These are phyloP conservation scores for Camptogramma bilineatum DNA, from an alignment of 2,888 invertebrate genomes.

Conservation along the genomic window DNA sequence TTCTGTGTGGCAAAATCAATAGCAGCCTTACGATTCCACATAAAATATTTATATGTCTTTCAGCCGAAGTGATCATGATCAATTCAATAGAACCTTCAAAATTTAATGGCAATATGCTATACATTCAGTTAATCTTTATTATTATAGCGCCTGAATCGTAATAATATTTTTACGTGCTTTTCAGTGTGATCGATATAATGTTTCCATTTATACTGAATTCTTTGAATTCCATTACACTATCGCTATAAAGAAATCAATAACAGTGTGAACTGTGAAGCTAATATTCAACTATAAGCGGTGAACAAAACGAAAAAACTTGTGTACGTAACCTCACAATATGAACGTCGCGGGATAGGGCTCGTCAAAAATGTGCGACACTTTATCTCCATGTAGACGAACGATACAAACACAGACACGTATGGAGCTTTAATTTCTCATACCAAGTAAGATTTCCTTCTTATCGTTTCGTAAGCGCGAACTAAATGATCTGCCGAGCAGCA, in stretches of 20 bases:
- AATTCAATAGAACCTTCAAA: slow-evolving; percentile 37
- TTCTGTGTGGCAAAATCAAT: slow-evolving; percentile 66
- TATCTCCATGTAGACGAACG: slow-evolving; percentile 33
- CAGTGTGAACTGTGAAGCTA: slow-evolving; percentile 1
- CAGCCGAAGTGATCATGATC: slow-evolving; percentile 42
- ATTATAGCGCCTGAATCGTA: slow-evolving; percentile 3
- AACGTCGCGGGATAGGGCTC: slow-evolving; percentile 26
- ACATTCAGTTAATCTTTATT: slow-evolving; percentile 21
- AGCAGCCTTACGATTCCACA: slow-evolving; percentile 54
- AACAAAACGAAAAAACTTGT: slow-evolving; percentile 8
- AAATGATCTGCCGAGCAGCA: slow-evolving; percentile 76
- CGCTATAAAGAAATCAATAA: slow-evolving; percentile 13
- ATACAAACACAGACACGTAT: slow-evolving; percentile 42
- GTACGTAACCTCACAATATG: slow-evolving; percentile 29
- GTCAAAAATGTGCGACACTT: slow-evolving; percentile 33
- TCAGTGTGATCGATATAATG: slow-evolving; percentile 17
- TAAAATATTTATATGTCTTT: slow-evolving; percentile 56
- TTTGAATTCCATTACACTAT: slow-evolving; percentile 10
- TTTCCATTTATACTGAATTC: slow-evolving; percentile 5
- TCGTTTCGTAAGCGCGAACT: slow-evolving; percentile 87
- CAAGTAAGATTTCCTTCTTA: slow-evolving; percentile 89
- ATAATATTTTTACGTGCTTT: slow-evolving; percentile 10
- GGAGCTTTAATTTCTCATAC: slow-evolving; percentile 67
- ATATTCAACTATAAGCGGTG: not conserved
- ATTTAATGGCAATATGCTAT: slow-evolving; percentile 29